Percentiles rank a stretch among this genome's conserved stretches.
Evolutionary conservation across 2,113 vertebrate genomes (phyloP).

Genomic region (Microcebus tavaratra): DNA sequence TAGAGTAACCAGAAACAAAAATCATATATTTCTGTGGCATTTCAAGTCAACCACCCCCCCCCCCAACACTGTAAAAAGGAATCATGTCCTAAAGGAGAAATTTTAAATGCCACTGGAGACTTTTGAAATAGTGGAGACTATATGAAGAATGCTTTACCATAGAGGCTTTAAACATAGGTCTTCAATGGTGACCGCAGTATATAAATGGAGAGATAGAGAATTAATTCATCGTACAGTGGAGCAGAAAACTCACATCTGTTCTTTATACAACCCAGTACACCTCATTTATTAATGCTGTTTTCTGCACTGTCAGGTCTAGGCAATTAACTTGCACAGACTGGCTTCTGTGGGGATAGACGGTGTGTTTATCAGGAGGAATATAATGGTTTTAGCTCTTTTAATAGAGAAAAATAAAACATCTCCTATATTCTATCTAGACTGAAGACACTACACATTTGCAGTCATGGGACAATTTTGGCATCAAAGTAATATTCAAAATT

Average conservation of each 20-base stretch:
- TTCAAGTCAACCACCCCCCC: constrained; percentile 56
- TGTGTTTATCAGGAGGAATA: constrained; percentile 78
- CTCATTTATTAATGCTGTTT: constrained; percentile 88
- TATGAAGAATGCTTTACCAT: constrained; percentile 40
- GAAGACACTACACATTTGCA: constrained; percentile 42
- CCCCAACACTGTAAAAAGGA: constrained; percentile 32
- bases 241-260: constrained; percentile 90
- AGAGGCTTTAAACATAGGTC: constrained; percentile 67
- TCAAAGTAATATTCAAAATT: constrained; percentile 62
- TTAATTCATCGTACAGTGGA: constrained; percentile 84
- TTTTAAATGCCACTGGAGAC: constrained; percentile 51
- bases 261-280: constrained; percentile 86
- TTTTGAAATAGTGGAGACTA: constrained; percentile 42
- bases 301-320: constrained; percentile 78
- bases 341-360: constrained; percentile 76
- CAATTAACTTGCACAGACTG: constrained; percentile 85
- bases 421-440: constrained; percentile 30
- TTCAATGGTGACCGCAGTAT: constrained; percentile 71
- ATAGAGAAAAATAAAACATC: constrained; percentile 73
- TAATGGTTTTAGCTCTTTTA: constrained; percentile 71
- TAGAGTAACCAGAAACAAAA: constrained; percentile 42
- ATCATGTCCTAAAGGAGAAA: constrained; percentile 28
- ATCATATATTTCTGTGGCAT: constrained; percentile 56
- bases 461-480: constrained; percentile 69
- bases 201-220: constrained; percentile 80